phyloP scores from a whole-genome alignment of 1,140 invertebrate species.

The Halesus radiatus region DNA sequence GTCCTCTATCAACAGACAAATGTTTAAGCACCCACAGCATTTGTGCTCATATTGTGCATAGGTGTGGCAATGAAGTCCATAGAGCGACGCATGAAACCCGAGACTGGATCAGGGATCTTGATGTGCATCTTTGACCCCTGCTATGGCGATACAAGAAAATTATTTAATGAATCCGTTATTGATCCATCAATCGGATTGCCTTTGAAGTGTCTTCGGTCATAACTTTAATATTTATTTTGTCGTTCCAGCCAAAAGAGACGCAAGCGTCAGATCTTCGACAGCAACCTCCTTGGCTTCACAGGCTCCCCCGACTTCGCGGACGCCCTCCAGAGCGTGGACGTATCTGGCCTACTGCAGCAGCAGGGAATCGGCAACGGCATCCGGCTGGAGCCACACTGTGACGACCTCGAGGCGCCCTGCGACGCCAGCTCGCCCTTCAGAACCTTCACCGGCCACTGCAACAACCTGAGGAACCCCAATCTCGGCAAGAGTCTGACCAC shows the following conservation, averaged over 20 bases:
- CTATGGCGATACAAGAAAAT: too few relatives aligned
- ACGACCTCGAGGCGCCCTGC: slow-evolving; percentile 78
- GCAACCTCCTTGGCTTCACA: slow-evolving; percentile 76
- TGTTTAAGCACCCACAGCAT: too few relatives aligned
- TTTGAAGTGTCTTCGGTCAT: too few relatives aligned
- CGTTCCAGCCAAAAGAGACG: slow-evolving; percentile 69
- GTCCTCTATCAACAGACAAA: too few relatives aligned
- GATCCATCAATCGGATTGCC: too few relatives aligned
- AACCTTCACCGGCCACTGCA: slow-evolving; percentile 89
- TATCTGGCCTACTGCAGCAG: slow-evolving; percentile 72
- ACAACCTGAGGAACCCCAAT: slow-evolving; percentile 89
- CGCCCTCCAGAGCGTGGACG: slow-evolving; percentile 81
- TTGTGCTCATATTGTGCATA: too few relatives aligned
- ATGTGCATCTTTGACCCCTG: too few relatives aligned
- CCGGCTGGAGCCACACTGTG: slow-evolving; percentile 72
- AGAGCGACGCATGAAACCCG: too few relatives aligned
- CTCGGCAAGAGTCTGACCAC: slow-evolving; percentile 89
- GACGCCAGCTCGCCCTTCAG: slow-evolving; percentile 87
- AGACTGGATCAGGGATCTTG: too few relatives aligned
- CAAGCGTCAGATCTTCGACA: slow-evolving; percentile 81
- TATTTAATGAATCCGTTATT: too few relatives aligned
- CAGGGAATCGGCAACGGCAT: slow-evolving; percentile 60
- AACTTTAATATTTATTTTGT: neutral
- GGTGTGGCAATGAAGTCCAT: too few relatives aligned
- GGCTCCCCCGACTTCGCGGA: slow-evolving; percentile 79